Base-by-base conservation (phyloP, 2,113 vertebrate species). In the Aegithalos caudatus region DNA sequence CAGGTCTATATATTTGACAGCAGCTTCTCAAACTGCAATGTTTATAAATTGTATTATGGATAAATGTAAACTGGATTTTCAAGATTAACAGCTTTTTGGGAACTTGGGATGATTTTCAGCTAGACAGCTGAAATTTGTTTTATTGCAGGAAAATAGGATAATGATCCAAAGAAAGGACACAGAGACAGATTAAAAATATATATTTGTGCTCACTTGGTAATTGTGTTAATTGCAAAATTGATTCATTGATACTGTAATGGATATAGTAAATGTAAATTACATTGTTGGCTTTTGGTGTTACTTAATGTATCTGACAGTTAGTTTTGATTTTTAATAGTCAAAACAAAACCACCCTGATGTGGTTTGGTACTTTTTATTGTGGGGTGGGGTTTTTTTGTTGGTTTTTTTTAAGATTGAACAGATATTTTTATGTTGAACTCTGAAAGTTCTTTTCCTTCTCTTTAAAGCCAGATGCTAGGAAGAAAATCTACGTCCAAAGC, bases 401-500 rank as follows among this genome's bases (percentile, higher is more conserved):
- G 15, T 35, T 72, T 76, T 37, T 27, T n/a, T 23, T 3, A 74
- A 8, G 27, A 12, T 11, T 60, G 21, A 88, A 10, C 28, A 19
- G 58, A 12, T 64, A 11, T 78, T 48, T 50, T 56, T 18, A 5
- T 22, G 10, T 5, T 24, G 20, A 45, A 14, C 47, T 14, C 3
- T 64, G 17, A 31, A 60, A 87, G 9, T 95, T 80, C 72, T 89
- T 73, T 86, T 66, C 45, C 42, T 77, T 94, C 29, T 95, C 86
- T 95, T 97, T 96, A 48, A 96, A 99, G 99, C 98, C 98, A 7
- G 98, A 98, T 51, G 98, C 98, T 29, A 97, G 96, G 94, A 97
- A 92, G 80, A 99, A 99, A 97, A 99, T 99, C 61, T 96, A 97
- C 31, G 97, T 99, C 31, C 99, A 99, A 76, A 98, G 98, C 64